These are phyloP conservation scores for Clarias platycephalus DNA, from an alignment of 2,797 vertebrate genomes.

Conservation along the genomic window DNA sequence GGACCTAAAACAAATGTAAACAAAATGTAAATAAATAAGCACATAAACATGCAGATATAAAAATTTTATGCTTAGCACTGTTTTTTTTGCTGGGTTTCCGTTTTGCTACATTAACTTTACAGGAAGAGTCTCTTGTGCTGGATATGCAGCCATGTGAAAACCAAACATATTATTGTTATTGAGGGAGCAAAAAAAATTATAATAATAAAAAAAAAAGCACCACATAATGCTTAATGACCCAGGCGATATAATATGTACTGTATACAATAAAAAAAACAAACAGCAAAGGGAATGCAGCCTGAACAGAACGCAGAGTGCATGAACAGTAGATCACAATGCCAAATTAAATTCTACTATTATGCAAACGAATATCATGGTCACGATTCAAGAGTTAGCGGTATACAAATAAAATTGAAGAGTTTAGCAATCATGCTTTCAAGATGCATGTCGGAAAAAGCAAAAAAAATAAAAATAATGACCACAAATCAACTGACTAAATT, in stretches of 20 bases:
- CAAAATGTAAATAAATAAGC: neutral
- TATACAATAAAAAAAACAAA: neutral
- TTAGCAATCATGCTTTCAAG: neutral
- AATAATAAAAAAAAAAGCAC: neutral
- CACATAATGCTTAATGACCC: neutral
- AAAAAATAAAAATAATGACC: neutral
- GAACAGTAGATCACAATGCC: neutral
- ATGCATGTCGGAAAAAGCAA: neutral
- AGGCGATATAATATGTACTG: neutral
- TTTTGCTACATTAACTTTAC: neutral
- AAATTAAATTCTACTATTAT: neutral
- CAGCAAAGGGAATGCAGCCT: neutral
- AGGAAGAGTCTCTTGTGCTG: neutral
- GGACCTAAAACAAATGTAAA: slow-evolving; percentile 73
- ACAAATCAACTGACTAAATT: neutral
- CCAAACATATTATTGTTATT: slow-evolving; percentile 10
- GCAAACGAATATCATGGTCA: neutral
- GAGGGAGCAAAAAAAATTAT: neutral
- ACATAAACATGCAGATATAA: too few species aligned
- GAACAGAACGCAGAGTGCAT: neutral
- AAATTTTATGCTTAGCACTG: neutral
- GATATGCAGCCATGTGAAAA: slow-evolving; percentile 22
- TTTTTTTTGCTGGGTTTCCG: neutral
- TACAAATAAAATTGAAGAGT: neutral
- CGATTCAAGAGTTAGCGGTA: neutral